Evolutionary conservation across 2,888 invertebrate species (phyloP), one percentile per base, ranked within the genome.

Genomic region (Aleiodes leptofemur): DNA sequence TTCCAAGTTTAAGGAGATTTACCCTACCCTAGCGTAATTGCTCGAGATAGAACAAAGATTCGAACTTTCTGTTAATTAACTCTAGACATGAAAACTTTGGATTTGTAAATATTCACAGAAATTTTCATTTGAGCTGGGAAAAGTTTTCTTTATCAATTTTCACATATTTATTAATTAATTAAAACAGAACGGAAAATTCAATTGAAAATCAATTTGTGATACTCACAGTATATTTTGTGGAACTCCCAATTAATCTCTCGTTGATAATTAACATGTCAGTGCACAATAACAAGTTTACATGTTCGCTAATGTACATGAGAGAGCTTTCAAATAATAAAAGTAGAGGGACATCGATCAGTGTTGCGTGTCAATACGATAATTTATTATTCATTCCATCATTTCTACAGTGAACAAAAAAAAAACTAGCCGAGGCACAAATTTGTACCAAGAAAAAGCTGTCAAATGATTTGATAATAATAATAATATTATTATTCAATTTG

Each of bases 281-380:
- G 43, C 43, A 43, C 43, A 43, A 43, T 43, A 43, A 43, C 43
- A 4, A 43, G 43, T 43, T 43, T 11, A 43, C 43, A 43, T 43
- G 43, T 43, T 9, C 43, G 43, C 43, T 43, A 43, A 43, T 43
- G 43, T 43, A 43, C 38, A 48, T 64, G 48, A 9, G 64, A 64
- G 23, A 64, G 34, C 43, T 43, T 48, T 23, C 64, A 64, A 48
- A 64, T 43, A 43, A 43, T 43, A 43, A 64, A 48, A 48, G 64
- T 48, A 23, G 14, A 11, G 43, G n/a, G 43, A 64, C 8, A 64
- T 64, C 64, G 64, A 64, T 43, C 48, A 64, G 16, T 3, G 43
- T 64, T 43, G 64, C 64, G 64, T 64, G 64, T 64, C 64, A 16
- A 64, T 64, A 16, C 16, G 9, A 43, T 38, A 16, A 64, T 64